Evolutionary conservation across 2,888 invertebrate species (phyloP), one percentile per base, ranked within the genome.

Genomic region (Torymus auratus): DNA sequence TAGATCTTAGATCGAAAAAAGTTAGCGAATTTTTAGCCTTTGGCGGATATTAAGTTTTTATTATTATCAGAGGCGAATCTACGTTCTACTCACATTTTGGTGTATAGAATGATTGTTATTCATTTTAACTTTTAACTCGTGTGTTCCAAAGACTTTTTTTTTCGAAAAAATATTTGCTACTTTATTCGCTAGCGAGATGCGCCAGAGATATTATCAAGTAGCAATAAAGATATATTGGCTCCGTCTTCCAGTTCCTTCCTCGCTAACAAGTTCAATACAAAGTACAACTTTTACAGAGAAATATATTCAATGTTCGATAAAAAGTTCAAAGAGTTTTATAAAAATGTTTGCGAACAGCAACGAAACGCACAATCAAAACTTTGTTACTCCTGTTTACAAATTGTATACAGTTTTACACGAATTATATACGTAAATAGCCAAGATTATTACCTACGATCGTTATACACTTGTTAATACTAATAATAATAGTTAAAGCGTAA

Each of bases 81-180:
- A 76, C 71, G 65, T 80, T 75, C 14, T 52, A 17, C 55, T 68
- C 11, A 7, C 41, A 65, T 62, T 7, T 50, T 4, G 56, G 13
- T 80, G 61, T 79, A 69, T 69, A 68, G 41, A 55, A 55, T 65
- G 17, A 79, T 80, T 77, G 68, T 68, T 72, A 68, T 58, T 7
- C 12, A 77, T 77, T 80, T 71, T 68, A 71, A 61, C 15, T 52
- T 65, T 52, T 72, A 76, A 55, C 28, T 80, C 14, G 68, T 64
- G 68, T 72, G 50, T 81, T 77, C 60, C 73, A 73, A 81, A 81
- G 69, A 73, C 5, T 41, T 41, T 41, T 60, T 74, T 64, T 64
- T 73, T 65, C 55, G 61, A 14, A 69, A 70, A 61, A 56, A 78
- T 71, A 10, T 71, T 52, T 65, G 72, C 52, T 72, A 60, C 67